Conservation (phyloP, 1,140 invertebrate genomes). For the Phortica variegata region DNA sequence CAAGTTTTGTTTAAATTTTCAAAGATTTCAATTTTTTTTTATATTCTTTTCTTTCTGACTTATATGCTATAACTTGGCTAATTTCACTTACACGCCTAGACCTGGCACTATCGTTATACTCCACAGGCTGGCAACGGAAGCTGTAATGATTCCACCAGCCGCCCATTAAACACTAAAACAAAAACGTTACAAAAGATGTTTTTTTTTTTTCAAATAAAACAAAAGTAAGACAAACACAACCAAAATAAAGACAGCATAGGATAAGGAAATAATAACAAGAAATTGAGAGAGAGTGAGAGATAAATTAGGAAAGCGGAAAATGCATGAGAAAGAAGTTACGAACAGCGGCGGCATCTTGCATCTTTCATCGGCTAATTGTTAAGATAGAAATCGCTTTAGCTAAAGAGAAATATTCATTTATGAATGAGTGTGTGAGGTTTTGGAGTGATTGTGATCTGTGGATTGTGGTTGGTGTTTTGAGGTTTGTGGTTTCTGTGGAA, state of each 20-base stretch:
- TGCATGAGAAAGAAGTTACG: too few species aligned
- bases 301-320: too few species aligned
- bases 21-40: constrained; percentile 2
- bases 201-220: constrained; percentile 2
- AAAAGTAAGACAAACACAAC: constrained; percentile 31
- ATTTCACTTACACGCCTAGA: constrained; percentile 78
- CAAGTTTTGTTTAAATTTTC: too few species aligned
- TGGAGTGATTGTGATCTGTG: constrained; percentile 1
- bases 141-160: constrained; percentile 80
- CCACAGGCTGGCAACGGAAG: constrained; percentile 85
- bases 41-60: constrained; percentile 1
- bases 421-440: too few species aligned
- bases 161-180: constrained; percentile 68
- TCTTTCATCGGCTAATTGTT: too few species aligned
- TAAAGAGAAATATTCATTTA: too few species aligned
- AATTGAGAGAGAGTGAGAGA: constrained; percentile 21
- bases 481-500: background rate
- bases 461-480: constrained; percentile 12
- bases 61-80: too few species aligned
- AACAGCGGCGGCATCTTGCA: too few species aligned
- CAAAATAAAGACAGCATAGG: constrained; percentile 14
- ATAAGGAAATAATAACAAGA: constrained; percentile 7
- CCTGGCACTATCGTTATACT: constrained; percentile 73
- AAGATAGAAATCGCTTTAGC: too few species aligned
- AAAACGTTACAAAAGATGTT: too few species aligned